Evolutionary conservation across 2,888 invertebrate genomes (phyloP), one percentile per base, ranked within the genome.

Genomic region (Drosophila barbarae): DNA sequence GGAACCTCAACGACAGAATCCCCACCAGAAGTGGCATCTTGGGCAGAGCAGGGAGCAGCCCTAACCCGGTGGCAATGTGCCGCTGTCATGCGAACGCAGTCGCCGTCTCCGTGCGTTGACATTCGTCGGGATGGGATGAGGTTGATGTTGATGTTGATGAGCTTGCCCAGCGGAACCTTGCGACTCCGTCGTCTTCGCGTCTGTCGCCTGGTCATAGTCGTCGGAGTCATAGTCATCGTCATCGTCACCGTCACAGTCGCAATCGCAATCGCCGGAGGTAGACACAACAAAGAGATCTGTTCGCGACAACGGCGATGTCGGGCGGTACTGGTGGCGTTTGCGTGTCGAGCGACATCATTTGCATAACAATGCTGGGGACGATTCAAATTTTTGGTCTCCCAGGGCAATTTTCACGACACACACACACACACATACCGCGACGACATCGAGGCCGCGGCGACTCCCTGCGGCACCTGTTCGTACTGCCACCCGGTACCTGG

Each of bases 341-440:
- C 88, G 88, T 88, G 88, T 79, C 80, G 84, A 86, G 84, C 77
- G 80, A 79, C 88, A 88, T 87, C 88, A 88, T 88, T 88, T 88
- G 88, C 88, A 88, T 88, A 88, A 88, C 88, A 88, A 88, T 88
- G 86, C 86, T 87, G 87, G 86, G 76, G 82, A 83, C 84, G 80
- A 83, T 83, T 80, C 74, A 74, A 80, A 81, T 80, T 81, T 83
- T 76, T 83, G 83, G 74, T 82, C 82, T 79, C 82, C 82, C 78
- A 81, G 82, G 76, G 82, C 74, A 79, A 78, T 81, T 79, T 81
- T 69, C 71, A 73, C 44, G 53, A 54, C 51, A 58, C 46, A 72
- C 56, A 74, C 66, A 75, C 56, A 59, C 41, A 51, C 38, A 54
- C 34, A 39, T 34, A 47, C 36, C 39, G 50, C 55, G 50, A 52